Evolutionary conservation across 1,140 invertebrate species (phyloP).

Genomic region (Aphidius gifuensis): DNA sequence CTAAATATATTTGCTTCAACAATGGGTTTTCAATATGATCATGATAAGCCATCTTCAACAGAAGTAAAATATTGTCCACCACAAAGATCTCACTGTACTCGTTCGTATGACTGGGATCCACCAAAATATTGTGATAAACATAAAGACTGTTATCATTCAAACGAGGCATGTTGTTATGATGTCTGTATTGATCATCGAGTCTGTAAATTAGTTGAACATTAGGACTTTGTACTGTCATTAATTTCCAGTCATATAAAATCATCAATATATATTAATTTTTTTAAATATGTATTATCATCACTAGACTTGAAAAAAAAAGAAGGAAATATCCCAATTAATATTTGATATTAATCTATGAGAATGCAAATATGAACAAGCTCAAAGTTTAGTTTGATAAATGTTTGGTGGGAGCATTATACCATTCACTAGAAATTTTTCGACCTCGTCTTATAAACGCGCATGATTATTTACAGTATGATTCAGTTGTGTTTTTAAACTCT

Average conservation of each 20-base stretch:
- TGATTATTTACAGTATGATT: too few relatives aligned
- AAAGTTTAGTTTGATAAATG: too few relatives aligned
- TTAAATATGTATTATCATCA: background rate
- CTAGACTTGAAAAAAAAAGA: too few relatives aligned
- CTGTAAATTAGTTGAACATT: conserved; percentile 35
- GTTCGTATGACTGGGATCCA: conserved; percentile 30
- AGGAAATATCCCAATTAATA: too few relatives aligned
- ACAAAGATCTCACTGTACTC: conserved; percentile 29
- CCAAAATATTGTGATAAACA: conserved; percentile 30
- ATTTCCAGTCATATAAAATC: background rate
- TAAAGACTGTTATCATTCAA: conserved; percentile 24
- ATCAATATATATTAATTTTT: background rate
- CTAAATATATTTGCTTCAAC: background rate
- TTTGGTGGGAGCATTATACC: too few relatives aligned
- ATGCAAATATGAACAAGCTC: too few relatives aligned
- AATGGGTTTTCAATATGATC: background rate
- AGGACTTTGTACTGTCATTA: background rate
- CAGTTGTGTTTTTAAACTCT: too few relatives aligned
- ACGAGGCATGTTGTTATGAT: conserved; percentile 39
- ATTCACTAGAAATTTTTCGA: too few relatives aligned
- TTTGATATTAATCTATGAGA: too few relatives aligned
- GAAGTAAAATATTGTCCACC: conserved; percentile 31
- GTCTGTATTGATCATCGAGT: conserved; percentile 38
- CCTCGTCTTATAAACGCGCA: too few relatives aligned
- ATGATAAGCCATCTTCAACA: background rate